Conservation (phyloP, 1,140 invertebrate genomes). For the Oscheius sp. region DNA sequence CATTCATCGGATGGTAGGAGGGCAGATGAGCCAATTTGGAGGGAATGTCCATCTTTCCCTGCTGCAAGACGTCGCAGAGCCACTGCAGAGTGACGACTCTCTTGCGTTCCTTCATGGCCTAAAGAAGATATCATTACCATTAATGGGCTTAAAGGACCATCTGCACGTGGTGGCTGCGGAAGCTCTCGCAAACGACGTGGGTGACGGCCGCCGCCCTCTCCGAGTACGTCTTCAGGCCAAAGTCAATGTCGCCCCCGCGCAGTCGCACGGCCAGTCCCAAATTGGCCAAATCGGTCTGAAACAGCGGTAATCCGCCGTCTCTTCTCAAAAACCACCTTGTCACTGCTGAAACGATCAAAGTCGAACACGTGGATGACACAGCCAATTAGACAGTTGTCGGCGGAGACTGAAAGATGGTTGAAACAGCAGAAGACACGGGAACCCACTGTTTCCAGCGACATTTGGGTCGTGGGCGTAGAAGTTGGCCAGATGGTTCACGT, state of each 20-base stretch:
- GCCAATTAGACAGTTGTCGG: conserved; percentile 11
- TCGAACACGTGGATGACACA: conserved; percentile 13
- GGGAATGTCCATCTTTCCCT: conserved; percentile 23
- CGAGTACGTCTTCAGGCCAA: background rate
- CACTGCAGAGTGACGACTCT: conserved; percentile 32
- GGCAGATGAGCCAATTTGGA: conserved; percentile 31
- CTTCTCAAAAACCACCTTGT: background rate
- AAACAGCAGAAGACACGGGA: too few species aligned
- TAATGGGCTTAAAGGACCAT: background rate
- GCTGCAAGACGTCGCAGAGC: conserved; percentile 14
- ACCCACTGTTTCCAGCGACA: background rate
- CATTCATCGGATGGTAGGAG: background rate
- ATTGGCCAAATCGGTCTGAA: background rate
- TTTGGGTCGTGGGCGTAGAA: background rate
- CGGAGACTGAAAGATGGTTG: conserved; percentile 1
- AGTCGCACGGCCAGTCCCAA: conserved; percentile 3
- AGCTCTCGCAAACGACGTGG: background rate
- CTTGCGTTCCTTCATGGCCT: conserved; percentile 24
- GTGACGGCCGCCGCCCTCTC: background rate
- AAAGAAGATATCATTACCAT: background rate
- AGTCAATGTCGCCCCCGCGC: conserved; percentile 9
- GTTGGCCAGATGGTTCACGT: background rate
- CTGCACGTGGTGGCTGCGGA: background rate
- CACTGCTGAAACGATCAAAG: background rate
- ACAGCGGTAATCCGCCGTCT: background rate